Evolutionary conservation across 2,888 invertebrate species (phyloP).

Genomic region (Trachelus tabidus): DNA sequence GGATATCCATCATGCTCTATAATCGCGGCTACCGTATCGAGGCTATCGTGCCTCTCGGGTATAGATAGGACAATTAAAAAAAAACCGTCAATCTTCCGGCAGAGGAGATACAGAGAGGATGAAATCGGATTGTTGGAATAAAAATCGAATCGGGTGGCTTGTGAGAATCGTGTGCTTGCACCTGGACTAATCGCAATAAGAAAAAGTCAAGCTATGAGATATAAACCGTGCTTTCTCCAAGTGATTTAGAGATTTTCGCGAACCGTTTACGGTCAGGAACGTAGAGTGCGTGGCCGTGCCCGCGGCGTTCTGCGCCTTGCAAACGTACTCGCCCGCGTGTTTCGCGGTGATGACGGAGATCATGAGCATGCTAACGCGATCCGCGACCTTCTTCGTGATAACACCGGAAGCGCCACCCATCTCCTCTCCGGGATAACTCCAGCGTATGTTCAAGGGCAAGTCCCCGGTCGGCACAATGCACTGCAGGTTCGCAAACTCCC

Average conservation of each 20-base stretch:
- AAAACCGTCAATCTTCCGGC: background rate
- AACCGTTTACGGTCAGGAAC: conserved; percentile 66
- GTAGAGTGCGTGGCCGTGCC: conserved; percentile 64
- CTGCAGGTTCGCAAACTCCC: conserved; percentile 72
- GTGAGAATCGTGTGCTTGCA: background rate
- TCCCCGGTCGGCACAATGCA: conserved; percentile 77
- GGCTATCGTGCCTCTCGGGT: background rate
- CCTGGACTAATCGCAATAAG: background rate
- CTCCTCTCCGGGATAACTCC: conserved; percentile 70
- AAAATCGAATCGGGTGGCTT: background rate
- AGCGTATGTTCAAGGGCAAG: conserved; percentile 78
- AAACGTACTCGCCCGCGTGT: conserved; percentile 68
- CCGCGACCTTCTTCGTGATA: conserved; percentile 63
- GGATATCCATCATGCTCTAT: background rate
- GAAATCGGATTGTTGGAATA: background rate
- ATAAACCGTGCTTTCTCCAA: background rate
- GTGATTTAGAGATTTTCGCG: conserved; percentile 35
- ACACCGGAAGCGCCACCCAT: conserved; percentile 64
- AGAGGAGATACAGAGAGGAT: conserved; percentile 45
- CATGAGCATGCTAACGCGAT: conserved; percentile 75
- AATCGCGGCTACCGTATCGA: background rate
- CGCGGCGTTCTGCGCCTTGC: conserved; percentile 66
- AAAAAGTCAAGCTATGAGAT: background rate
- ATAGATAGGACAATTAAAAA: background rate
- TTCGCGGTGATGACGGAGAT: conserved; percentile 74